phyloP scores from a whole-genome alignment of 2,113 vertebrate species.

The Cariama cristata region DNA sequence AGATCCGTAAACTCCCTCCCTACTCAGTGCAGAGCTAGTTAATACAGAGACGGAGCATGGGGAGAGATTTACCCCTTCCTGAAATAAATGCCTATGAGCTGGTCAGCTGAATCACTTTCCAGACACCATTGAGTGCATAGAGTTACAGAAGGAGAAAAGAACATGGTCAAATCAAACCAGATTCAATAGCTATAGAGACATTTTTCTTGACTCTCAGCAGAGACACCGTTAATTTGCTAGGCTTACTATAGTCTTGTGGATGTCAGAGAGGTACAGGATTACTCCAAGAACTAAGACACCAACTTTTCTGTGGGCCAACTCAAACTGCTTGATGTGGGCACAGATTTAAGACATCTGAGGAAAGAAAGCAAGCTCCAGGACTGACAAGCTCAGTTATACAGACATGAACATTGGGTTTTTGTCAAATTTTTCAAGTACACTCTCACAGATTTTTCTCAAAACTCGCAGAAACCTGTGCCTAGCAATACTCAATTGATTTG shows the following conservation, averaged over 20 bases:
- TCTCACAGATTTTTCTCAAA: background rate
- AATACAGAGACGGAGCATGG: background rate
- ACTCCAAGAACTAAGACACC: background rate
- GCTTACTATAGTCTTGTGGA: background rate
- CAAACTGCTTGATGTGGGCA: background rate
- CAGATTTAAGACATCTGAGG: background rate
- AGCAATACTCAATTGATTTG: background rate
- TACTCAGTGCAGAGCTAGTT: background rate
- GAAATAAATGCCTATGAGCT: background rate
- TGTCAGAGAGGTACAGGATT: background rate
- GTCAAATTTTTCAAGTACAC: background rate
- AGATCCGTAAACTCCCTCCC: background rate
- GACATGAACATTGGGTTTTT: background rate
- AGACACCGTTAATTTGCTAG: background rate
- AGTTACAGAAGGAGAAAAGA: background rate
- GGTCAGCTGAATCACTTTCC: background rate
- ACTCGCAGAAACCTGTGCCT: background rate
- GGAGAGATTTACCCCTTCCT: background rate
- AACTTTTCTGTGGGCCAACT: background rate
- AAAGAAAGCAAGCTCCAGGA: background rate
- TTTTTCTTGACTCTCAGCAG: background rate
- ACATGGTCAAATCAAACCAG: background rate
- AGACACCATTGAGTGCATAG: background rate
- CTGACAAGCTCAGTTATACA: background rate
- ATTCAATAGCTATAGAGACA: background rate